Conservation (phyloP, 2,888 invertebrate genomes). For the Cephus runcator region DNA sequence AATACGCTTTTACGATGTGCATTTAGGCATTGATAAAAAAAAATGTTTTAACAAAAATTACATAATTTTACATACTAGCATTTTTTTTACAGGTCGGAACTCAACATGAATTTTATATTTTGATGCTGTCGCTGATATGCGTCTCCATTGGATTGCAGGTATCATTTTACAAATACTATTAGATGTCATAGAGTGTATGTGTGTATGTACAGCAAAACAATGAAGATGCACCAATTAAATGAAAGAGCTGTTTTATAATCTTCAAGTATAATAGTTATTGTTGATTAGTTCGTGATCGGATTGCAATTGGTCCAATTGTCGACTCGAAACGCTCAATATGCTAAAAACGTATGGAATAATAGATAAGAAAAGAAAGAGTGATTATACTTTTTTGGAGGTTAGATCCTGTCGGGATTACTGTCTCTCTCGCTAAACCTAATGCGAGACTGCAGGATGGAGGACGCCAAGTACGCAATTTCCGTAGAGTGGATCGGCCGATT, state of each 20-base stretch:
- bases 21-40: background rate
- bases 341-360: conserved; percentile 1
- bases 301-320: conserved; percentile 36
- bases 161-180: conserved; percentile 21
- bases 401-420: conserved; percentile 81
- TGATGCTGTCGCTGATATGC: conserved; percentile 82
- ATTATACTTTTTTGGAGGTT: conserved; percentile 24
- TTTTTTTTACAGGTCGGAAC: conserved; percentile 71
- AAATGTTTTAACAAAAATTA: background rate
- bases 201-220: background rate
- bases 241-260: background rate
- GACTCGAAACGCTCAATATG: conserved; percentile 9
- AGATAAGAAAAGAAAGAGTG: conserved; percentile 15
- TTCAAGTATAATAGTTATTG: background rate
- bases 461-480: conserved; percentile 75
- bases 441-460: conserved; percentile 81
- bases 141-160: conserved; percentile 89
- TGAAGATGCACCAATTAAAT: background rate
- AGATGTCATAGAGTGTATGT: background rate
- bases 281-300: background rate
- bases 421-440: conserved; percentile 80
- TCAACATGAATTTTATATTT: conserved; percentile 86
- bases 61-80: background rate
- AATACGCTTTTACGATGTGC: background rate
- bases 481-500: conserved; percentile 78